Conservation (phyloP, 2,113 vertebrate species). For the Sarotherodon lohbergeri region DNA sequence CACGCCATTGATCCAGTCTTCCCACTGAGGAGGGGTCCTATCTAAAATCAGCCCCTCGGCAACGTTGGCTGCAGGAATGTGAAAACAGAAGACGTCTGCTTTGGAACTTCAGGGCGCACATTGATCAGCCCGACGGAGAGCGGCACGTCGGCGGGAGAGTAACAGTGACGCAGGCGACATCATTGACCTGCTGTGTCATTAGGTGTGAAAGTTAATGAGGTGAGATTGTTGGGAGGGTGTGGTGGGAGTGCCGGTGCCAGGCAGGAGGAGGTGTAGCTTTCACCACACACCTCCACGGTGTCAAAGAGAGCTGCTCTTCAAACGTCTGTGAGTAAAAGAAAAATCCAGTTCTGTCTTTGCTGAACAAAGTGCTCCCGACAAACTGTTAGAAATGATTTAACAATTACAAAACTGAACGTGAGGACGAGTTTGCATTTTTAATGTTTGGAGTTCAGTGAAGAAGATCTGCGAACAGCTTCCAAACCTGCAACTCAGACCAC, state of each 20-base stretch:
- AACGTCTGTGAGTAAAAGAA: background rate
- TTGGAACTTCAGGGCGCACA: background rate
- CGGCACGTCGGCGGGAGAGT: background rate
- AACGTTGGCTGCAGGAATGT: constrained; percentile 19
- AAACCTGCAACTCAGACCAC: background rate
- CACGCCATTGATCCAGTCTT: constrained; percentile 34
- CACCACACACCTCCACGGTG: background rate
- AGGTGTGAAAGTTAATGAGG: background rate
- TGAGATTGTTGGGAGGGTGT: background rate
- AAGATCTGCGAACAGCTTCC: background rate
- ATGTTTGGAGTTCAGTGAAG: background rate
- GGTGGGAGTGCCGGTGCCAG: background rate
- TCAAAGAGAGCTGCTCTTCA: background rate
- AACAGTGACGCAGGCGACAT: background rate
- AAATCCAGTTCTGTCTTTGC: background rate
- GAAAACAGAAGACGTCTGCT: constrained; percentile 12
- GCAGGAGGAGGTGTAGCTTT: background rate
- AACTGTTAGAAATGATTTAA: background rate
- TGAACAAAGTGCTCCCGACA: background rate
- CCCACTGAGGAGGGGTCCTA: background rate
- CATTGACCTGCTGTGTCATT: constrained; percentile 6
- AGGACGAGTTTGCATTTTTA: background rate
- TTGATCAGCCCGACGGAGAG: background rate
- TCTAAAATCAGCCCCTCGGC: constrained; percentile 11
- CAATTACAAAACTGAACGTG: rapidly evolving